Percentiles rank a stretch among this genome's conserved stretches.
phyloP scores from a whole-genome alignment of 1,140 invertebrate species.

The Anthonomus grandis region DNA sequence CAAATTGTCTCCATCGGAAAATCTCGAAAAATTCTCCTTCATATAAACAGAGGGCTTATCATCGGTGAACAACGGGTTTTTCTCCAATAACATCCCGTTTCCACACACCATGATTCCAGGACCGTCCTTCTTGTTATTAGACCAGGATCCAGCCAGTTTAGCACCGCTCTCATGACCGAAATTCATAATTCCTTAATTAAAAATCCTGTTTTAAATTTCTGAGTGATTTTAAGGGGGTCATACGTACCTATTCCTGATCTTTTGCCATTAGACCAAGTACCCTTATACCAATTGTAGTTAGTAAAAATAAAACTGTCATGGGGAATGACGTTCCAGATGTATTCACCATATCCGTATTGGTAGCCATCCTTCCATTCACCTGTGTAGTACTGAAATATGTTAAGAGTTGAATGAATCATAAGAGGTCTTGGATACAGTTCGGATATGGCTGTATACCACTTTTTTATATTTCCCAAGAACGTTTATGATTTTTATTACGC shows the following conservation, averaged over 20 bases:
- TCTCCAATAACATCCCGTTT: constrained; percentile 52
- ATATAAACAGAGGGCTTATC: constrained; percentile 47
- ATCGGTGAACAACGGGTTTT: constrained; percentile 51
- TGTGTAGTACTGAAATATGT: constrained; percentile 52
- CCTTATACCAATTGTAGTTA: constrained; percentile 52
- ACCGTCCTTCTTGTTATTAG: constrained; percentile 56
- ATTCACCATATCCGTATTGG: constrained; percentile 56
- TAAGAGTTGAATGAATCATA: no score
- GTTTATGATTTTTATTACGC: no score
- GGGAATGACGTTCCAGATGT: constrained; percentile 54
- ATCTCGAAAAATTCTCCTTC: no score
- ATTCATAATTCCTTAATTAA: constrained; percentile 44
- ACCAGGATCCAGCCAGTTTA: constrained; percentile 55
- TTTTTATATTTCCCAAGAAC: no score
- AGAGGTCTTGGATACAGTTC: no score
- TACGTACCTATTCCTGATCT: constrained; percentile 52
- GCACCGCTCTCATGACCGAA: constrained; percentile 54
- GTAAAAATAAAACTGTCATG: constrained; percentile 53
- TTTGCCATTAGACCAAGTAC: constrained; percentile 53
- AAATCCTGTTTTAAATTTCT: background rate
- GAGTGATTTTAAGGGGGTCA: background rate
- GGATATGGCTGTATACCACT: no score
- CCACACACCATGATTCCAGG: constrained; percentile 54
- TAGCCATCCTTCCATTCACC: constrained; percentile 56
- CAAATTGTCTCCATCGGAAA: no score